Evolutionary conservation across 1,140 invertebrate genomes (phyloP), one percentile per base, ranked within the genome.

Genomic region (Amyelois transitella): DNA sequence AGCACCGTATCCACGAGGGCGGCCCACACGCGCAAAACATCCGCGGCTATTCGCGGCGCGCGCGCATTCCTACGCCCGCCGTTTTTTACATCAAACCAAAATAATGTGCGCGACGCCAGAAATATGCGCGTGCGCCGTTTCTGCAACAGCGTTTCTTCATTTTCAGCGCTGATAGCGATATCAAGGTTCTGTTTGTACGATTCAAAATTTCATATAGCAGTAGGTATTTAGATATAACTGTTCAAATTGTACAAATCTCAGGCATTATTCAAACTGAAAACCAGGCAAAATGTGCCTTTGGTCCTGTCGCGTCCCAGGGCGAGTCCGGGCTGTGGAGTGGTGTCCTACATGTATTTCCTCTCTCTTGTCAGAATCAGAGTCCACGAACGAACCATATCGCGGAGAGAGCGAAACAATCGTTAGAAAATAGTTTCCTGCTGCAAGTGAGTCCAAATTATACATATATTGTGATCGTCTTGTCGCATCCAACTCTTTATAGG

Each of bases 321-420:
- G n/a, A 24, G 19, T 24, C 18, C n/a, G 38, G 51, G 20, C 20
- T 21, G 45, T 58, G 28, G 51, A 52, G 53, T 67, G 63, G 47
- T 60, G 51, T 70, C 66, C 70, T 76, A 81, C 66, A 81, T 76
- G 53, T 72, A 58, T 75, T 69, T 68, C 70, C 72, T 84, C 62
- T 72, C 75, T 86, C 73, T 85, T 85, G 75, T 84, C 83, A 85
- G 84, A 85, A 66, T 77, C 81, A 87, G 74, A 86, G 77, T 71
- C 79, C 84, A 60, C 78, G 82, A 83, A 84, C 81, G 78, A 86
- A 79, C 72, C 82, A 80, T 78, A 84, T 87, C 56, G 82, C 77
- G 65, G 84, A 87, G 82, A 78, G 84, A 72, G 84, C 84, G 63
- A 87, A 87, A 86, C 81, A 87, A 74, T 77, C 77, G 21, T 80